These are phyloP conservation scores for Lacerta agilis DNA, from an alignment of 2,797 vertebrate genomes.

Conservation along the genomic window DNA sequence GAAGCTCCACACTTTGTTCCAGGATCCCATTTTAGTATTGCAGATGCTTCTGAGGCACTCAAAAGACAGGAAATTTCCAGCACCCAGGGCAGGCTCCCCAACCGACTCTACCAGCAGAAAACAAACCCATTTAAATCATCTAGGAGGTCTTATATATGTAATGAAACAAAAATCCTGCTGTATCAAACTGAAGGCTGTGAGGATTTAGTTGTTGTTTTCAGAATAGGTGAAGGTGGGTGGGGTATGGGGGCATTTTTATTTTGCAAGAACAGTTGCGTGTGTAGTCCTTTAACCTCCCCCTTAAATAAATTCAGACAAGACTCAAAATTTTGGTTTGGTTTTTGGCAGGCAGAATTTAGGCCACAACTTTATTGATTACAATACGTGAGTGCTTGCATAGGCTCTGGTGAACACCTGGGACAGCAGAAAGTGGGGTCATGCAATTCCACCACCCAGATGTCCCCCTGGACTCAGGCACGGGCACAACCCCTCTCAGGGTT, in stretches of 20 bases:
- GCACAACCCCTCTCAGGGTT: no score
- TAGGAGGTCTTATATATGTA: background rate
- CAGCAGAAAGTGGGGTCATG: no score
- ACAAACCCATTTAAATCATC: background rate
- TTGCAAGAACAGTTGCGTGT: background rate
- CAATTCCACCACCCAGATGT: no score
- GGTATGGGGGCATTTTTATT: background rate
- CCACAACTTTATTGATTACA: no score
- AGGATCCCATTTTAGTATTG: background rate
- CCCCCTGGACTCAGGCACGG: no score
- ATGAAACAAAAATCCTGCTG: background rate
- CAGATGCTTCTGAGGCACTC: background rate
- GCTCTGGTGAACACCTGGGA: no score
- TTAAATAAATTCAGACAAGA: no score
- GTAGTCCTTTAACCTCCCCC: no score
- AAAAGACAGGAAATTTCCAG: background rate
- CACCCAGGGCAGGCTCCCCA: background rate
- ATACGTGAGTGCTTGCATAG: no score
- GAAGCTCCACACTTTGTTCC: background rate
- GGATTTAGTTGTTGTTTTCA: background rate
- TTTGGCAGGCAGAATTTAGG: no score
- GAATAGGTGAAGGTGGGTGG: background rate
- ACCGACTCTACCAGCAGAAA: background rate
- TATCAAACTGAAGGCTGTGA: no score
- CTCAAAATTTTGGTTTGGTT: no score